Conservation (phyloP, 2,113 vertebrate species). For the Mastomys coucha region DNA sequence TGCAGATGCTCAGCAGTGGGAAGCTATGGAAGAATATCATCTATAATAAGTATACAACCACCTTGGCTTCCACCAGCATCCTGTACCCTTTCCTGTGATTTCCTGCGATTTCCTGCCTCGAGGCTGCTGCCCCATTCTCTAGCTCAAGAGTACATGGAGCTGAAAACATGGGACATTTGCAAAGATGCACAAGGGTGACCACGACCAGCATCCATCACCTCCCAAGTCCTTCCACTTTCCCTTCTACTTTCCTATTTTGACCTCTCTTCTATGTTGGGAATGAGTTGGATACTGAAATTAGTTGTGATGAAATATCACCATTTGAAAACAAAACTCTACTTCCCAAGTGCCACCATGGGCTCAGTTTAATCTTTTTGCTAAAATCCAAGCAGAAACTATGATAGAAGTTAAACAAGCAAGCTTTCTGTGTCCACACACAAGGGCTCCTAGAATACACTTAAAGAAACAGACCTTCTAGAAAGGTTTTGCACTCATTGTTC, state of each 20-base stretch:
- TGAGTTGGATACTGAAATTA: neutral
- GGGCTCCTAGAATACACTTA: neutral
- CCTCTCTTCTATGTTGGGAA: no score
- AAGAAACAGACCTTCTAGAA: neutral
- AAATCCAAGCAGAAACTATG: neutral
- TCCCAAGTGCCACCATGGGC: no score
- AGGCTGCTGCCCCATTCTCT: accelerated
- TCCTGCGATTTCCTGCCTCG: neutral
- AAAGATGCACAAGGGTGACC: neutral
- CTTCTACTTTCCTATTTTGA: neutral
- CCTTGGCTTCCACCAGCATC: neutral
- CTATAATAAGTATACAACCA: neutral
- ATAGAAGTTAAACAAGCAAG: no score
- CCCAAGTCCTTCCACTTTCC: neutral
- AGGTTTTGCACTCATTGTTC: neutral
- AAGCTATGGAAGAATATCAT: neutral
- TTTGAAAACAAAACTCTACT: neutral
- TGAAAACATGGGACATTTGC: neutral
- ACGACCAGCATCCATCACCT: accelerated
- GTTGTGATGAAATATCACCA: neutral
- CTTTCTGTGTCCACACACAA: neutral
- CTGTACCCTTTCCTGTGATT: neutral
- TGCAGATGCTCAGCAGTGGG: no score
- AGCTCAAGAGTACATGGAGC: neutral
- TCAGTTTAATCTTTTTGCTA: neutral